A percentile compares a stretch with the other conserved stretches of the same genome.
phyloP scores from a whole-genome alignment of 2,888 invertebrate genomes.

The Falcaria lacertinaria region DNA sequence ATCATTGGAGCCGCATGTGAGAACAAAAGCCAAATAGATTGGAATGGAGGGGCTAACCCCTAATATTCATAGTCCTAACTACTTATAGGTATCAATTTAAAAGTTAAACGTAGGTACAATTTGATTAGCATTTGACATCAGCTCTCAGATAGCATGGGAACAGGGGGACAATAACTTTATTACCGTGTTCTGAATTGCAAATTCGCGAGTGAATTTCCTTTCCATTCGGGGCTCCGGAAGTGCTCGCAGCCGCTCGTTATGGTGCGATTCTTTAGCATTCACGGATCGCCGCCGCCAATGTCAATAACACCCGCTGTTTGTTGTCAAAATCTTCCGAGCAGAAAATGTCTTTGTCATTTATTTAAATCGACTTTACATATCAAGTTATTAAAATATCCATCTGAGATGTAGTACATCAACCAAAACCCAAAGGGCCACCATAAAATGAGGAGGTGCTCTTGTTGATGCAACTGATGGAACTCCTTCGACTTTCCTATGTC shows the following conservation, averaged over 20 bases:
- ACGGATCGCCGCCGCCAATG: slow-evolving; percentile 33
- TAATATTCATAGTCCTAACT: no score
- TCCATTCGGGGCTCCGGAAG: slow-evolving; percentile 72
- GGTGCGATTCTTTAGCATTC: slow-evolving; percentile 56
- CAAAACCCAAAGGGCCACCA: no score
- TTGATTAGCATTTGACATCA: slow-evolving; percentile 39
- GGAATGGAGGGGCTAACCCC: no score
- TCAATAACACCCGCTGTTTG: slow-evolving; percentile 41
- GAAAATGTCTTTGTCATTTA: no score
- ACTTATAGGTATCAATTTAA: background rate
- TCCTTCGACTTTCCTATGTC: no score
- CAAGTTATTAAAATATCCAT: no score
- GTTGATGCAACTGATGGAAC: no score
- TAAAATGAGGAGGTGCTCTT: no score
- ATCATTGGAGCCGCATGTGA: no score
- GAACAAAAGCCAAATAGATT: no score
- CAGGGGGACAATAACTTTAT: slow-evolving; percentile 40
- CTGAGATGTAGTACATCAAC: no score
- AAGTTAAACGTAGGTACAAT: background rate
- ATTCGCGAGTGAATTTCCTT: slow-evolving; percentile 65
- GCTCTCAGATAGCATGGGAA: slow-evolving; percentile 48
- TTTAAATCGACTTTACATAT: no score
- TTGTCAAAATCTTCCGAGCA: background rate
- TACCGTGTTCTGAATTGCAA: slow-evolving; percentile 62
- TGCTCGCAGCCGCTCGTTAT: slow-evolving; percentile 41